phyloP scores from a whole-genome alignment of 1,140 invertebrate species.

The Triops longicaudatus region DNA sequence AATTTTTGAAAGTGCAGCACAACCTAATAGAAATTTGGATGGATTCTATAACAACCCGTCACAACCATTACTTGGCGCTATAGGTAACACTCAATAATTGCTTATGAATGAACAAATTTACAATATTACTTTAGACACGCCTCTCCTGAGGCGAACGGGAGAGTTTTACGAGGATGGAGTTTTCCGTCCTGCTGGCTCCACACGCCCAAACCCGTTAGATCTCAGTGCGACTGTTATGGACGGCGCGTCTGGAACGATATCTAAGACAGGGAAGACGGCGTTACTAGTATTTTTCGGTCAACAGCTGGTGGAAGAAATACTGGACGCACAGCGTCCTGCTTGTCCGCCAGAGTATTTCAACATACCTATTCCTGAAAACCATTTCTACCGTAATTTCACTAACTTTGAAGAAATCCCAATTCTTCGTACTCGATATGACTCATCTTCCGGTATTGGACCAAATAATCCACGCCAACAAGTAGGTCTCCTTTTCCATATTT shows the following conservation, averaged over 20 bases:
- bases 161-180: slow-evolving; percentile 56
- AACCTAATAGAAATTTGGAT: slow-evolving; percentile 40
- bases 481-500: neutral
- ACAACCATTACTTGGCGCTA: slow-evolving; percentile 47
- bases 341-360: slow-evolving; percentile 52
- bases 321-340: slow-evolving; percentile 49
- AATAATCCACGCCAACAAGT: slow-evolving; percentile 51
- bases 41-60: slow-evolving; percentile 59
- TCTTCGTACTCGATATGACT: slow-evolving; percentile 44
- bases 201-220: slow-evolving; percentile 48
- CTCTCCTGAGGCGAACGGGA: slow-evolving; percentile 48
- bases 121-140: slow-evolving; percentile 41
- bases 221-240: slow-evolving; percentile 48
- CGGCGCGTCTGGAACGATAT: slow-evolving; percentile 42
- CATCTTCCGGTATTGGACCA: slow-evolving; percentile 43
- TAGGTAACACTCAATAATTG: slow-evolving; percentile 39
- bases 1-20: neutral
- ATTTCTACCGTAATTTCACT: slow-evolving; percentile 36
- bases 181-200: slow-evolving; percentile 43
- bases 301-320: slow-evolving; percentile 55
- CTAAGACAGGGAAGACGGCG: slow-evolving; percentile 51
- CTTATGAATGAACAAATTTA: neutral
- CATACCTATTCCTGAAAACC: slow-evolving; percentile 43
- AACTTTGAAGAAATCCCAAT: slow-evolving; percentile 42
- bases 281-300: slow-evolving; percentile 60